Base-by-base conservation (phyloP, 2,797 vertebrate species). In the Toxotes lorentzi region DNA sequence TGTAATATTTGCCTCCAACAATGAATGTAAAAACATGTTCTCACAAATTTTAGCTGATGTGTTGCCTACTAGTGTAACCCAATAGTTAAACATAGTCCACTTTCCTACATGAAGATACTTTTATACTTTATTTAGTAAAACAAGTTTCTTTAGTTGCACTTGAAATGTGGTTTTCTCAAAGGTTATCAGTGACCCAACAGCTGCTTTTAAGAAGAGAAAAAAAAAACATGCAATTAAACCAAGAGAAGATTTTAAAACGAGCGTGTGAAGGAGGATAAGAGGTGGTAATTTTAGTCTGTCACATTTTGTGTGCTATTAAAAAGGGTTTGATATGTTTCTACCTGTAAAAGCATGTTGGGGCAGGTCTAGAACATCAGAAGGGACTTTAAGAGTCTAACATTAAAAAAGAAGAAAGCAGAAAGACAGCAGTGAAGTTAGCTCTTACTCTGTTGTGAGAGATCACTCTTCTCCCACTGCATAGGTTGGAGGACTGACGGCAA, bases 401-500 rank as follows among this genome's bases (percentile, higher is more conserved):
- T 54, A 70, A 59, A 88, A 30, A 70, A 67, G 63, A 43, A 67
- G 38, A 60, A 71, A 74, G 35, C 19, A 53, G 64, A 65, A 67
- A 70, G 69, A 43, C 76, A 67, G 61, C 51, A 63, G 56, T 17
- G 34, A 77, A 14, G n/a, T 72, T 24, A 53, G 38, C 17, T 47
- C 43, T 43, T 30, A 7, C 35, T 57, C 34, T 58, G 38, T 62
- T 82, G 75, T 69, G 63, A 30, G 57, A 57, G 81, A 85, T 90
- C 50, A 43, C 66, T 76, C 50, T 47, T 58, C 53, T 84, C 83
- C 71, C 60, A 59, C 83, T 59, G 79, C 61, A 73, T 63, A 63
- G 69, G 70, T 72, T 83, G 63, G 65, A 85, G 65, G 73, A 70
- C 58, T 72, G 83, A 73, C n/a, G 34, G 53, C 54, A 73, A 43